Evolutionary conservation across 2,888 invertebrate species (phyloP), one percentile per base, ranked within the genome.

Genomic region (Oegoconia quadripuncta): DNA sequence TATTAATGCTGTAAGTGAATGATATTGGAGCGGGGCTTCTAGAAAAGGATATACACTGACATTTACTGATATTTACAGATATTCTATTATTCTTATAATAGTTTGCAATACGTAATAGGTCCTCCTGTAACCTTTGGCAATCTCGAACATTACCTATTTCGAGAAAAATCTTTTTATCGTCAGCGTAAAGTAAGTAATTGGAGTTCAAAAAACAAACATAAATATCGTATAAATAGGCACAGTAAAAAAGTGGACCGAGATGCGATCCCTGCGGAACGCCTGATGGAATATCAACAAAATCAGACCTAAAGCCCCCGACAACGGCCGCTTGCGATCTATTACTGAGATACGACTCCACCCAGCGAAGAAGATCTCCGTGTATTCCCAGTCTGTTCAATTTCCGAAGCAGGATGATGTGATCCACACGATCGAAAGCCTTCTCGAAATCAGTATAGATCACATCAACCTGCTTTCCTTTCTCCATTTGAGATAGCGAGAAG

Each of bases 361-460:
- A 43, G n/a, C 43, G 13, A 6, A 48, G 32, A 1, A 48, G 22
- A 23, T 40, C 36, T 1, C 48, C 43, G 16, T 35, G 43, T 12
- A 48, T 33, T 16, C 39, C 43, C 1, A 48, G 29, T 8, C 4
- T 13, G 1, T 26, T 2, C 5, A 48, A 23, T 26, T 46, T 48
- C 2, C 23, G n/a, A 4, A 37, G 18, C 7, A 41, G 30, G n/a
- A 44, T 44, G 11, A 39, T 13, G 18, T n/a, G n/a, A n/a, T n/a
- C n/a, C n/a, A n/a, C n/a, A n/a, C n/a, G n/a, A n/a, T n/a, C n/a
- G n/a, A n/a, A 37, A 15, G 37, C 37, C 16, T 37, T 37, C 17
- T 30, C 31, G 16, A 38, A 37, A 20, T 43, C 45, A 1, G 39
- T 45, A 12, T 45, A 42, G 17, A 44, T 33, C 18, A 44, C 44